Evolutionary conservation across 2,113 vertebrate genomes (phyloP).

Genomic region (Pyrgilauda ruficollis): DNA sequence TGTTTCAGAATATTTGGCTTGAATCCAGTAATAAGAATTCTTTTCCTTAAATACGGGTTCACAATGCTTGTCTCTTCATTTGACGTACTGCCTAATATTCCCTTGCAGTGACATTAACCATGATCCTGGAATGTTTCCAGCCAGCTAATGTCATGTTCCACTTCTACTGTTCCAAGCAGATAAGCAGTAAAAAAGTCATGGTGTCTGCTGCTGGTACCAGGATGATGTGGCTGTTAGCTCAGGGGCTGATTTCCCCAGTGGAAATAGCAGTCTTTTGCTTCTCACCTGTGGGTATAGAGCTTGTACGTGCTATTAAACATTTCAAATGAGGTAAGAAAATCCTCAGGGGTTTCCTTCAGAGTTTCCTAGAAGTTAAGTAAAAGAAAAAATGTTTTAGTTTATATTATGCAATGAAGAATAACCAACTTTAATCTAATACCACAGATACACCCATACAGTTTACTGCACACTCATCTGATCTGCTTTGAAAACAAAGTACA

Average conservation of each 20-base stretch:
- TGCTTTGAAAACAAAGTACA: not conserved
- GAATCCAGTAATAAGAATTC: not conserved
- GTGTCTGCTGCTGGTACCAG: not conserved
- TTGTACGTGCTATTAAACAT: constrained; percentile 93
- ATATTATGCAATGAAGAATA: not conserved
- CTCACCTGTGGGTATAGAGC: constrained; percentile 95
- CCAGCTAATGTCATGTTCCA: not conserved
- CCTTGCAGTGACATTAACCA: not conserved
- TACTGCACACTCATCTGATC: not conserved
- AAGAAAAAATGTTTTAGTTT: constrained; percentile 11
- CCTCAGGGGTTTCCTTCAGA: constrained; percentile 80
- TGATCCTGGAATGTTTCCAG: not conserved
- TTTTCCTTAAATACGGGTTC: not conserved
- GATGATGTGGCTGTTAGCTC: not conserved
- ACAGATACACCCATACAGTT: not conserved
- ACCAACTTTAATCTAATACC: not conserved
- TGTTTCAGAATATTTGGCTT: not conserved
- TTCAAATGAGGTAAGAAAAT: constrained; percentile 88
- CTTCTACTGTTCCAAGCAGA: not conserved
- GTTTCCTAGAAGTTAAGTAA: constrained; percentile 83
- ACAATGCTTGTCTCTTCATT: not conserved
- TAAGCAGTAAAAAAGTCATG: not conserved
- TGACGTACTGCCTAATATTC: not conserved
- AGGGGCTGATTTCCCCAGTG: not conserved
- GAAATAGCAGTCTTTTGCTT: not conserved